A percentile compares a stretch with the other conserved stretches of the same genome.
Conservation (phyloP, 2,113 vertebrate species). For the Bombycilla garrulus region DNA sequence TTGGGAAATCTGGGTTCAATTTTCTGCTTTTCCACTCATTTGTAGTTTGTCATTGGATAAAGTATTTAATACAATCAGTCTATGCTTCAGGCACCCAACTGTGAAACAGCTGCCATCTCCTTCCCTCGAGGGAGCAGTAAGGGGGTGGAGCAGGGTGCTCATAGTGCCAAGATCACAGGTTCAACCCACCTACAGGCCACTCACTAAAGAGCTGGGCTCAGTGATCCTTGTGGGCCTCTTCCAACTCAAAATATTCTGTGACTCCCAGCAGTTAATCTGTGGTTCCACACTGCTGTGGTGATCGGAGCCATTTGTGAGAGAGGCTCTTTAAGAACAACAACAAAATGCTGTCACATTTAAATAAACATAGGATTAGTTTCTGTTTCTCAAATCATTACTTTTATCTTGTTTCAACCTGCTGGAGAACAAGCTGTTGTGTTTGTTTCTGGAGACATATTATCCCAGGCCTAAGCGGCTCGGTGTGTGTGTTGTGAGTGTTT, state of each 20-base stretch:
- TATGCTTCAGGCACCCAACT: not conserved
- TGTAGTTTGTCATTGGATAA: not conserved
- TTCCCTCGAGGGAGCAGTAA: not conserved
- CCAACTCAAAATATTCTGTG: not conserved
- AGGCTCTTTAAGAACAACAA: not conserved
- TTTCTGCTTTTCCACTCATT: not conserved
- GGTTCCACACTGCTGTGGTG: not conserved
- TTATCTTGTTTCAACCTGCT: not conserved
- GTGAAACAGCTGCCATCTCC: not conserved
- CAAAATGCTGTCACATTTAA: not conserved
- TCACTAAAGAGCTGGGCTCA: not conserved
- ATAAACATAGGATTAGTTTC: not conserved
- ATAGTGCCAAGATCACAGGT: not conserved
- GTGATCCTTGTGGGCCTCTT: not conserved
- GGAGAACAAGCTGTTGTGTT: not conserved
- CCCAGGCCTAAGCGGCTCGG: not conserved
- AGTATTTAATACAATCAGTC: not conserved
- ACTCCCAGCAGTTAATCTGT: not conserved
- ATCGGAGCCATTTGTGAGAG: accelerated
- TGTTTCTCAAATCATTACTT: not conserved
- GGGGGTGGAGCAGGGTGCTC: not conserved
- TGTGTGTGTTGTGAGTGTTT: not conserved
- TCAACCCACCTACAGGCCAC: not conserved
- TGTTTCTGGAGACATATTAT: not conserved
- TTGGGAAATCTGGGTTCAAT: not conserved